Base-by-base conservation (phyloP, 2,797 vertebrate species). In the Danio jaintianensis region DNA sequence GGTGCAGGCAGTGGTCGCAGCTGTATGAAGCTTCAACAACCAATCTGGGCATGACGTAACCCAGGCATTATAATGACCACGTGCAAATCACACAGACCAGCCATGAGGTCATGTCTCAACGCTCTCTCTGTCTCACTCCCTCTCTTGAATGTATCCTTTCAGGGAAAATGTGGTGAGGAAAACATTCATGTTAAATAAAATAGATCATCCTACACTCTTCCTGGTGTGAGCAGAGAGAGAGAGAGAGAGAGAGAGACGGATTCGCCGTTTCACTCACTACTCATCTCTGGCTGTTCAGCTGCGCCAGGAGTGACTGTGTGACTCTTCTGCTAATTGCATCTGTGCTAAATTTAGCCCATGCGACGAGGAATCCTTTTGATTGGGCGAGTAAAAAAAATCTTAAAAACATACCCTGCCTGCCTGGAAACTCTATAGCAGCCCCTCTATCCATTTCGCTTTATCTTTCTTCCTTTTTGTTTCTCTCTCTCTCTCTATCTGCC, bases 311-410 rank as follows among this genome's bases (percentile, higher is more conserved):
- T 94, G 94, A 93, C 94, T 94, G 93, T 94, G 94, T 94, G 96
- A 95, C 95, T 97, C 95, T 90, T 85, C 89, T 92, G 89, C 95
- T 98, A 97, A 97, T 98, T 98, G 96, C 96, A 96, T 93, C 93
- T 93, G 94, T 95, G 95, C 96, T 97, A 98, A 97, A 97, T 97
- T 96, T 97, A 97, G 96, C 74, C 6, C 94, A 92, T 92, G 91
- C 95, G 94, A 96, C 95, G 93, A 93, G 94, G 93, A 96, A 95
- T 96, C 93, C 94, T 96, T 97, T 97, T 98, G 96, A 98, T 97
- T 96, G 97, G 95, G 93, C 92, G 93, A 92, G 88, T 92, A 93
- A 94, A 29, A 29, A n/a, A 96, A 78, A 96, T 96, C 96, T 95
- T 91, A 95, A 93, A 96, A 96, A 95, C 95, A 93, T 94, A 93